Evolutionary conservation across 2,113 vertebrate genomes (phyloP).

Genomic region (Corythoichthys haematopterus): DNA sequence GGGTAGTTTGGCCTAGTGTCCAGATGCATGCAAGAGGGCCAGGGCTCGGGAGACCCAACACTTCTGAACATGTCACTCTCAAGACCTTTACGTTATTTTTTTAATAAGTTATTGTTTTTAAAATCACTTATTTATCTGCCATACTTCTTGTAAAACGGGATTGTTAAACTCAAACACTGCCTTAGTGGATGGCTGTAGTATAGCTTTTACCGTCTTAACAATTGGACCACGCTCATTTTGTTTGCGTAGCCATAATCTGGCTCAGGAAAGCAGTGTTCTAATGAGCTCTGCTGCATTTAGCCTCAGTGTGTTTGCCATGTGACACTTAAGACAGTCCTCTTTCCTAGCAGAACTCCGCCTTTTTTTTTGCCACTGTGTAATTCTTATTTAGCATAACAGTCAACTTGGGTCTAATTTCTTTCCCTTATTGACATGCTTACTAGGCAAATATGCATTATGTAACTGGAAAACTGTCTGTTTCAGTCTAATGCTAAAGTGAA

Average conservation of each 20-base stretch:
- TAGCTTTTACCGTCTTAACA: conserved; percentile 1
- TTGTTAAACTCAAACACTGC: not conserved
- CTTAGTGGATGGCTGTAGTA: not conserved
- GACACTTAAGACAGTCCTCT: not conserved
- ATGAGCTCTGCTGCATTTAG: conserved; percentile 11
- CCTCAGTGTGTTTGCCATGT: conserved; percentile 4
- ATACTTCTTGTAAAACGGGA: not conserved
- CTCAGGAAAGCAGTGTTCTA: conserved; percentile 1
- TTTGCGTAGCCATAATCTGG: conserved; percentile 2
- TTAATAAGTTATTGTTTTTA: not conserved
- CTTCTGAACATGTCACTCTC: not conserved
- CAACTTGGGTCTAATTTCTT: not conserved
- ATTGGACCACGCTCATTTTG: not conserved
- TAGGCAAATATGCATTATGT: not conserved
- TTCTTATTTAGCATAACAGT: not conserved
- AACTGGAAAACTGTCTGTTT: conserved; percentile 21
- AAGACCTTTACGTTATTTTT: not conserved
- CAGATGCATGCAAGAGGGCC: no score
- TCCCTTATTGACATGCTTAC: not conserved
- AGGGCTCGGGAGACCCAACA: no score
- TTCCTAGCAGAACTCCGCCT: not conserved
- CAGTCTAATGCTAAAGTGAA: conserved; percentile 97
- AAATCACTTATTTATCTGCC: not conserved
- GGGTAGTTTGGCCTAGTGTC: no score
- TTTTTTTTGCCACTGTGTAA: not conserved